phyloP scores from a whole-genome alignment of 2,888 invertebrate genomes.

The Octodonta nipae region DNA sequence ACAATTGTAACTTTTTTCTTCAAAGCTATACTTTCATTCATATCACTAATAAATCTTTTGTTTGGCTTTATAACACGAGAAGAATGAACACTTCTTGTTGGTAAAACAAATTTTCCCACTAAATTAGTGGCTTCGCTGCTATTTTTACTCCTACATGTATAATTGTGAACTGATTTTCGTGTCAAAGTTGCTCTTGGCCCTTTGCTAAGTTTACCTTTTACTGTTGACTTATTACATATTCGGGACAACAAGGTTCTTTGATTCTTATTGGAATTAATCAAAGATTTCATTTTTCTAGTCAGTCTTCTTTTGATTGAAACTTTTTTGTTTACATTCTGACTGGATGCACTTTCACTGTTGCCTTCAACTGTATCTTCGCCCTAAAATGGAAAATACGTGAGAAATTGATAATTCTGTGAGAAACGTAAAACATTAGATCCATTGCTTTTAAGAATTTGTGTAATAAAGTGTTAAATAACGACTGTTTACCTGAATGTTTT shows the following conservation, averaged over 20 bases:
- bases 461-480: slow-evolving; percentile 7
- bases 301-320: slow-evolving; percentile 24
- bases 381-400: slow-evolving; percentile 11
- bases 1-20: slow-evolving; percentile 29
- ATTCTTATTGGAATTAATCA: slow-evolving; percentile 22
- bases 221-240: slow-evolving; percentile 21
- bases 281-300: slow-evolving; percentile 24
- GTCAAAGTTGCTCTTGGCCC: slow-evolving; percentile 15
- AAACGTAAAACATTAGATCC: slow-evolving; percentile 2
- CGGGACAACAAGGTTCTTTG: slow-evolving; percentile 25
- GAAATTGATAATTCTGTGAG: neutral
- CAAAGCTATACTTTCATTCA: slow-evolving; percentile 28
- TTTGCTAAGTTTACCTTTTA: slow-evolving; percentile 19
- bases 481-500: slow-evolving; percentile 35
- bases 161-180: slow-evolving; percentile 16
- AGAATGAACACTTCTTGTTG: slow-evolving; percentile 69
- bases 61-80: slow-evolving; percentile 80
- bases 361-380: slow-evolving; percentile 28
- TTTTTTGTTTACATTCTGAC: slow-evolving; percentile 33
- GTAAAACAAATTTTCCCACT: slow-evolving; percentile 58
- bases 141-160: slow-evolving; percentile 16
- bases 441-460: slow-evolving; percentile 7
- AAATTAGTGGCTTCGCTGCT: slow-evolving; percentile 26
- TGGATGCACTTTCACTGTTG: slow-evolving; percentile 37
- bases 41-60: slow-evolving; percentile 60